Percentiles rank a stretch among this genome's conserved stretches.
These are phyloP conservation scores for Spea bombifrons DNA, from an alignment of 2,113 vertebrate species.

Conservation along the genomic window DNA sequence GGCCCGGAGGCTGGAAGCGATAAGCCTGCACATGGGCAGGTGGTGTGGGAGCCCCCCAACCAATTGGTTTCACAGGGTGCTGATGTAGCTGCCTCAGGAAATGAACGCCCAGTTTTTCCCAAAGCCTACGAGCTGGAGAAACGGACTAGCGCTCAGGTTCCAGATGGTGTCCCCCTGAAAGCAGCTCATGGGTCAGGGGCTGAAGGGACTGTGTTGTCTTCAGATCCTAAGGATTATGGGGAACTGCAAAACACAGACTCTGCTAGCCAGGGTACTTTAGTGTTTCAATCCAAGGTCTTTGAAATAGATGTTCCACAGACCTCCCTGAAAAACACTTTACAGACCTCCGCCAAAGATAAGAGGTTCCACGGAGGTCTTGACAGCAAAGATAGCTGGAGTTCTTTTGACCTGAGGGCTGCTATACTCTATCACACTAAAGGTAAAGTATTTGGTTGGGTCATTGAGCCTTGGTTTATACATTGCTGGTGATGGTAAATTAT, in stretches of 20 bases:
- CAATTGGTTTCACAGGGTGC: conserved; percentile 72
- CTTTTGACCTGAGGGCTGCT: conserved; percentile 91
- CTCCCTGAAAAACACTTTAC: conserved; percentile 80
- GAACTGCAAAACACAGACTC: conserved; percentile 75
- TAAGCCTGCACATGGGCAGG: conserved; percentile 69
- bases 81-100: conserved; percentile 74
- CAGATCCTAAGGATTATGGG: conserved; percentile 71
- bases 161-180: conserved; percentile 66
- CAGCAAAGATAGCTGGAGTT: conserved; percentile 85
- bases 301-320: conserved; percentile 77
- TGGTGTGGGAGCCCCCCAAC: conserved; percentile 74
- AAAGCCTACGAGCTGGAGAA: conserved; percentile 83
- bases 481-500: too few relatives aligned
- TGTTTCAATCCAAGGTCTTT: conserved; percentile 80
- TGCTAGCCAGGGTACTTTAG: conserved; percentile 76
- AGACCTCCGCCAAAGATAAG: conserved; percentile 83
- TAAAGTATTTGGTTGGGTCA: conserved; percentile 59
- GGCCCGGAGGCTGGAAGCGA: conserved; percentile 75
- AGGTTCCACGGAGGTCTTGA: conserved; percentile 83
- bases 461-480: not conserved
- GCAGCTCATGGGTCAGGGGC: conserved; percentile 61
- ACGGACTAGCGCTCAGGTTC: conserved; percentile 86
- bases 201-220: conserved; percentile 72
- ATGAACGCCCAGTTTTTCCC: conserved; percentile 77
- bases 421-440: conserved; percentile 98